These are phyloP conservation scores for Drosophila acutilabella DNA, from an alignment of 2,888 invertebrate genomes.

Conservation along the genomic window DNA sequence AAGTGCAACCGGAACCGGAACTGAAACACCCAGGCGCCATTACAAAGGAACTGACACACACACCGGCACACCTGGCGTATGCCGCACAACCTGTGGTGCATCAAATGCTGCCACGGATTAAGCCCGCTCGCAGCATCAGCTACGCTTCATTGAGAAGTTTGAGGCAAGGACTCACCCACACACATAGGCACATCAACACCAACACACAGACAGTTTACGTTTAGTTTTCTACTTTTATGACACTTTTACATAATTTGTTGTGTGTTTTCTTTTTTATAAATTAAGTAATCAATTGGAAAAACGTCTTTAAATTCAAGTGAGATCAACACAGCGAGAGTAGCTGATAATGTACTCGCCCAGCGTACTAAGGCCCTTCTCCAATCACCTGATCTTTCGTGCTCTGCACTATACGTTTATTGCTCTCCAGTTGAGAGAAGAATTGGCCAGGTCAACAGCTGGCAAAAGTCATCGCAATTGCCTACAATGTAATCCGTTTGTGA, in stretches of 20 bases:
- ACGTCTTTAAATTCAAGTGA: conserved; percentile 56
- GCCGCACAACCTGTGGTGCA: conserved; percentile 68
- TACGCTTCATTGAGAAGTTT: conserved; percentile 47
- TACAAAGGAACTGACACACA: conserved; percentile 21
- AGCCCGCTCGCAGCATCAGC: conserved; percentile 67
- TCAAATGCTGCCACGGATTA: conserved; percentile 64
- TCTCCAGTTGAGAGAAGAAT: conserved; percentile 64
- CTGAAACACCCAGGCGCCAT: conserved; percentile 1
- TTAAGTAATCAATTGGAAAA: conserved; percentile 43
- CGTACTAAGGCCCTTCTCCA: conserved; percentile 52
- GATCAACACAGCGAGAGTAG: background rate
- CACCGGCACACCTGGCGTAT: conserved; percentile 70
- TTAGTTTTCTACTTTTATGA: conserved; percentile 2
- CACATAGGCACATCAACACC: conserved; percentile 11
- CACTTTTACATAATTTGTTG: too few relatives aligned
- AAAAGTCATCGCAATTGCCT: background rate
- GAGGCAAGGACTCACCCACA: conserved; percentile 10
- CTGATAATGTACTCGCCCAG: conserved; percentile 42
- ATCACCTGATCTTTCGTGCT: conserved; percentile 61
- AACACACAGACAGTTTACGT: conserved; percentile 22
- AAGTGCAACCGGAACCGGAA: background rate
- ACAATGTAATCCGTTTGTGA: conserved; percentile 57
- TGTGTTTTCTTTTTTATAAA: conserved; percentile 20
- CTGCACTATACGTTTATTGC: conserved; percentile 61
- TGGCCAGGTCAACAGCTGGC: conserved; percentile 19